Evolutionary conservation across 2,113 vertebrate genomes (phyloP), one percentile per base, ranked within the genome.

Genomic region (Rana temporaria): DNA sequence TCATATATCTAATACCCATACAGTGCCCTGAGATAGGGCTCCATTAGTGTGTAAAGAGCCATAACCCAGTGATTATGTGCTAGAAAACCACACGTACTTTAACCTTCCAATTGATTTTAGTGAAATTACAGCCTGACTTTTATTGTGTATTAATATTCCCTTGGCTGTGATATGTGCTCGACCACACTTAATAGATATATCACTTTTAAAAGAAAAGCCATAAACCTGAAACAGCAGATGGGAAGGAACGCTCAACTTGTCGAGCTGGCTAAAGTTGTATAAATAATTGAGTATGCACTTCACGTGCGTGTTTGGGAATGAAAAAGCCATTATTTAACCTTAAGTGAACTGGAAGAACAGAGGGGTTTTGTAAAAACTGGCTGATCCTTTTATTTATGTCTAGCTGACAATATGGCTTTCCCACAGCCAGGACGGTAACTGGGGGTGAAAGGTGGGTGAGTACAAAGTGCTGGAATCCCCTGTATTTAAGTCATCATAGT

Each of bases 31-130:
- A 56, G 26, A 66, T 48, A 66, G 19, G 59, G 52, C 62, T 75
- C 80, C 81, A 82, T 82, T 75, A 82, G 63, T 20, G 30, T 76
- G 63, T 76, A 82, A 76, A 68, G 22, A 67, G 65, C 81, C 71
- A 74, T 82, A 76, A 67, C 63, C 34, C 42, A 16, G 53, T 48
- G 20, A 76, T 76, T 82, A 76, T 82, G 71, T 67, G 62, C 63
- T 76, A 24, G 48, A 22, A 82, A 82, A 67, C 81, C 71, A 59
- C 72, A 57, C 60, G 24, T 72, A 15, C 42, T 82, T 74, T 76
- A 82, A 82, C 81, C 81, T 76, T 68, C 19, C 71, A 67, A 82
- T 82, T 82, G 81, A 82, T 82, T 76, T 76, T 76, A 64, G 71
- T 76, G 64, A 82, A 82, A 82, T 82, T 82, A 76, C 63, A 82